A percentile compares a stretch with the other conserved stretches of the same genome.
These are phyloP conservation scores for Noctua pronuba DNA, from an alignment of 2,888 invertebrate genomes.

Conservation along the genomic window DNA sequence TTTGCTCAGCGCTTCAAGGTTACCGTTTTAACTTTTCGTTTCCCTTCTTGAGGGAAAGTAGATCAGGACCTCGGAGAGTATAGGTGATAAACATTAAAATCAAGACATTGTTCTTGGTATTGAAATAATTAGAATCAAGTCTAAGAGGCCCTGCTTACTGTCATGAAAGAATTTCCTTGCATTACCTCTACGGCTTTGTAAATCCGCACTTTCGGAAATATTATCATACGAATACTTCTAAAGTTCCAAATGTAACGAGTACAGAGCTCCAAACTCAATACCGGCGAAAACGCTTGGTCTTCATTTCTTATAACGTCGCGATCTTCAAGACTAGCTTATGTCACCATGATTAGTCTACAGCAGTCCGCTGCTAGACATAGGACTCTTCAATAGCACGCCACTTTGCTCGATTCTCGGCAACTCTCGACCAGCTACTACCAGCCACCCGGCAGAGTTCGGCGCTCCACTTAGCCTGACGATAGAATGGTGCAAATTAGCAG, in stretches of 20 bases:
- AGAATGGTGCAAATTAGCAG: background rate
- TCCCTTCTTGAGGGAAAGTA: background rate
- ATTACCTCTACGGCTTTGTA: background rate
- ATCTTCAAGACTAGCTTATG: background rate
- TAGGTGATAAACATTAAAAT: background rate
- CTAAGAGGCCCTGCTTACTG: background rate
- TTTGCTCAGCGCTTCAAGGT: conserved; percentile 16
- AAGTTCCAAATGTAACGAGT: background rate
- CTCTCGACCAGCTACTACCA: background rate
- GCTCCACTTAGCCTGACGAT: background rate
- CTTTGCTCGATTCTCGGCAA: background rate
- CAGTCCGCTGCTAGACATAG: background rate
- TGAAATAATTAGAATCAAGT: background rate
- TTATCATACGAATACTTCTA: background rate
- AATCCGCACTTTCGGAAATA: background rate
- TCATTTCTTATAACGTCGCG: background rate
- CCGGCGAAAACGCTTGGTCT: background rate
- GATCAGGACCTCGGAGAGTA: background rate
- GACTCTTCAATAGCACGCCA: background rate
- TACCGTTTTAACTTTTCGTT: background rate
- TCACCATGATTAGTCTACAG: background rate
- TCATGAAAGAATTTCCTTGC: background rate
- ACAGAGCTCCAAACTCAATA: background rate
- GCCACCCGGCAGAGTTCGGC: background rate
- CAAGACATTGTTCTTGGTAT: background rate